phyloP scores from a whole-genome alignment of 2,888 invertebrate genomes.

The Scaptodrosophila latifasciaeformis region DNA sequence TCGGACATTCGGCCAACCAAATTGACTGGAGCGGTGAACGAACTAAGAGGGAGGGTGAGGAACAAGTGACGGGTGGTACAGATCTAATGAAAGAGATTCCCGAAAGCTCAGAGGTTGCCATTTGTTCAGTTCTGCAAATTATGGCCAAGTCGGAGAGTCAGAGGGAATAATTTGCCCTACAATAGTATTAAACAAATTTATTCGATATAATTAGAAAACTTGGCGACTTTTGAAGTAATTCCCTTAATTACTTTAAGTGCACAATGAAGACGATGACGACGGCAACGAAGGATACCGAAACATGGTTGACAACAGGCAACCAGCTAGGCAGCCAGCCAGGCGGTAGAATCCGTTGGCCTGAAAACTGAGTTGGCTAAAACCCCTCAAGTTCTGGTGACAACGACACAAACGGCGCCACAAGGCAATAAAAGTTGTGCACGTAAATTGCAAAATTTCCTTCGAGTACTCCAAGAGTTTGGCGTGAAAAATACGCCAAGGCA shows the following conservation, averaged over 20 bases:
- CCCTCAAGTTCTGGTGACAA: too few relatives aligned
- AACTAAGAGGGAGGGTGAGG: too few relatives aligned
- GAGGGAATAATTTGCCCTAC: slow-evolving; percentile 10
- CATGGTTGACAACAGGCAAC: slow-evolving; percentile 28
- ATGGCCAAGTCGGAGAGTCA: too few relatives aligned
- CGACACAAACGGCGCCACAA: slow-evolving; percentile 47
- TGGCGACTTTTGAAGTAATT: slow-evolving; percentile 69
- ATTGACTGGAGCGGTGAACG: too few relatives aligned
- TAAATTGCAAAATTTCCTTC: slow-evolving; percentile 42
- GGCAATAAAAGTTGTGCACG: slow-evolving; percentile 57
- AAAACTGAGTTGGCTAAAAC: too few relatives aligned
- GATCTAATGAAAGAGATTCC: too few relatives aligned
- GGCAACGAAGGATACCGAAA: too few relatives aligned
- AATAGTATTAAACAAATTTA: slow-evolving; percentile 64
- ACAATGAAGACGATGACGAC: slow-evolving; percentile 35
- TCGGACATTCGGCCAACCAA: too few relatives aligned
- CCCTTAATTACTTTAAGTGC: slow-evolving; percentile 69
- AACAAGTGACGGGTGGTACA: too few relatives aligned
- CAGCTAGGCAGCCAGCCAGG: slow-evolving; percentile 23
- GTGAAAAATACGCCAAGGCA: slow-evolving; percentile 40
- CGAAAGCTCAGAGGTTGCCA: too few relatives aligned
- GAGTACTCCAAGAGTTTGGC: slow-evolving; percentile 45
- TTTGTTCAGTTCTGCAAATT: too few relatives aligned
- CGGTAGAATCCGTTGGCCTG: too few relatives aligned
- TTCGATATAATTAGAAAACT: slow-evolving; percentile 70